phyloP scores from a whole-genome alignment of 2,797 vertebrate genomes.

The Coregonus suidteri region DNA sequence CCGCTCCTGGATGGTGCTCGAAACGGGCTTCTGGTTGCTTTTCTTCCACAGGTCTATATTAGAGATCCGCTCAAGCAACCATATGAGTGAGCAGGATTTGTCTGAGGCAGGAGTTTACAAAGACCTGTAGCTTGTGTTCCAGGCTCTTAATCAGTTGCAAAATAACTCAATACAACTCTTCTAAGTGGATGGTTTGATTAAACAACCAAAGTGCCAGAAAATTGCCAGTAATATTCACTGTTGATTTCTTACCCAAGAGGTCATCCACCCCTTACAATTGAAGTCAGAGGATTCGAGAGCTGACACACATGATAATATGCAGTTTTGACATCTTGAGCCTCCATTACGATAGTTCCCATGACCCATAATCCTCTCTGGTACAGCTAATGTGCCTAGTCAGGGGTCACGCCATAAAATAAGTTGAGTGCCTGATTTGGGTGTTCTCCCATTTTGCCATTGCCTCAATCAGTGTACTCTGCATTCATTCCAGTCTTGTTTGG shows the following conservation, averaged over 20 bases:
- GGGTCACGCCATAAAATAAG: slow-evolving; percentile 4
- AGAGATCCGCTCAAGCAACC: background rate
- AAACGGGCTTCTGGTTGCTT: background rate
- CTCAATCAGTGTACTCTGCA: slow-evolving; percentile 1
- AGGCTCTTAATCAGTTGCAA: too few relatives aligned
- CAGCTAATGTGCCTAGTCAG: background rate
- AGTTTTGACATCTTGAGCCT: background rate
- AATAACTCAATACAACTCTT: too few relatives aligned
- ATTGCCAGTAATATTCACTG: background rate
- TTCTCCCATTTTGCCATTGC: background rate
- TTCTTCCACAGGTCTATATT: background rate
- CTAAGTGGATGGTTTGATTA: background rate
- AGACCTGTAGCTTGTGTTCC: too few relatives aligned
- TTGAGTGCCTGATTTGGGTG: background rate
- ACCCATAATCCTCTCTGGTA: slow-evolving; percentile 7
- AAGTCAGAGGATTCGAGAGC: background rate
- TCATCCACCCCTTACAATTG: background rate
- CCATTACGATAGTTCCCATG: background rate
- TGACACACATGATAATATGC: background rate
- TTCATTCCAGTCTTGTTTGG: background rate
- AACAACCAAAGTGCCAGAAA: background rate
- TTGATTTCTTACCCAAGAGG: background rate
- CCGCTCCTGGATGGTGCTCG: background rate
- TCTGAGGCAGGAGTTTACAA: background rate
- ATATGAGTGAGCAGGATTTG: background rate